phyloP scores from a whole-genome alignment of 1,140 invertebrate genomes.

The Bombus confusus region DNA sequence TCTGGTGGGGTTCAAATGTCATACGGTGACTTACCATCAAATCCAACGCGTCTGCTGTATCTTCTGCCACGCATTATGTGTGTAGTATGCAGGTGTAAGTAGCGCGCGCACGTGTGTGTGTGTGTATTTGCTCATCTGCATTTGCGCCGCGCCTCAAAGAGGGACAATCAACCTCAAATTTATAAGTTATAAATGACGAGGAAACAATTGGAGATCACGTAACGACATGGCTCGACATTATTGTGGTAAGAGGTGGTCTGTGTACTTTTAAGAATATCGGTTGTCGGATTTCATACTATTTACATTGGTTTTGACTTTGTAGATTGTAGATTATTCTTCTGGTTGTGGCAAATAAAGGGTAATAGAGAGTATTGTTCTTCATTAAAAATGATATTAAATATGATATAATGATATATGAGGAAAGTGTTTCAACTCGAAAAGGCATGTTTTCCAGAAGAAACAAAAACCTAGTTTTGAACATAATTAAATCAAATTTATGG shows the following conservation, averaged over 20 bases:
- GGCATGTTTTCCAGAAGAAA: too few relatives aligned
- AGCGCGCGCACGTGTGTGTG: background rate
- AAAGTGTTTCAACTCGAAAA: too few relatives aligned
- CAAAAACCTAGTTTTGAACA: too few relatives aligned
- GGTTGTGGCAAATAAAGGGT: background rate
- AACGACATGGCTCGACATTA: background rate
- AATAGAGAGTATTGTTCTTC: too few relatives aligned
- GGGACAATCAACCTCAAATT: slow-evolving; percentile 36
- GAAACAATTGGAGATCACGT: background rate
- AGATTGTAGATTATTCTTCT: background rate
- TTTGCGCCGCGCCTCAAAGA: slow-evolving; percentile 49
- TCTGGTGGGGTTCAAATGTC: slow-evolving; percentile 76
- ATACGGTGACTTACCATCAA: slow-evolving; percentile 72
- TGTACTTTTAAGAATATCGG: background rate
- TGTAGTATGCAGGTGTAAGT: background rate
- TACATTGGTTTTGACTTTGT: background rate
- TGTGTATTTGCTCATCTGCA: slow-evolving; percentile 55
- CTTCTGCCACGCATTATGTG: slow-evolving; percentile 7
- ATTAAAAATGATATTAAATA: too few relatives aligned
- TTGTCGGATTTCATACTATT: background rate
- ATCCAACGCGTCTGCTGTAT: slow-evolving; percentile 54
- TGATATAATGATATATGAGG: too few relatives aligned
- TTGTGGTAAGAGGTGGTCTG: background rate
- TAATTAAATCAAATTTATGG: too few relatives aligned
- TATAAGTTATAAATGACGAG: slow-evolving; percentile 21